phyloP scores from a whole-genome alignment of 2,888 invertebrate species.

The Parelbella ahira region DNA sequence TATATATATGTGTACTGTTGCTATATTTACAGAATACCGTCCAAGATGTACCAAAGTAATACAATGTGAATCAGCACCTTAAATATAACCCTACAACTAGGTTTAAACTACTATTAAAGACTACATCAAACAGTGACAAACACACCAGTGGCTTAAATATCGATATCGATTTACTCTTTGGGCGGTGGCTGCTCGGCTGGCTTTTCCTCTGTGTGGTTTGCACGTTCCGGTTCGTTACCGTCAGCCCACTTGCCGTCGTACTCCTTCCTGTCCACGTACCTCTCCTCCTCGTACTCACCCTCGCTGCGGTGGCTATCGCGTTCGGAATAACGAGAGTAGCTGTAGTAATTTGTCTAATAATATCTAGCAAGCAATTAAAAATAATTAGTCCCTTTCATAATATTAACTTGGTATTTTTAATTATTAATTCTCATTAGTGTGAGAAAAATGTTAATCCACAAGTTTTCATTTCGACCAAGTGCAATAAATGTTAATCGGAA shows the following conservation, averaged over 20 bases:
- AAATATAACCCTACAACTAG: constrained; percentile 22
- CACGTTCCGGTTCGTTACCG: constrained; percentile 72
- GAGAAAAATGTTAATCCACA: no score
- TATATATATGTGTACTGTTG: constrained; percentile 11
- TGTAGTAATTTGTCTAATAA: constrained; percentile 33
- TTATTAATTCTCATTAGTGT: no score
- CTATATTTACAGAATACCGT: constrained; percentile 32
- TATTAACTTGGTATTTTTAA: no score
- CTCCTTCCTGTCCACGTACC: constrained; percentile 82
- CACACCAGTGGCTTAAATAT: constrained; percentile 10
- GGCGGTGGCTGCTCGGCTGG: constrained; percentile 56
- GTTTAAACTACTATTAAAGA: constrained; percentile 15
- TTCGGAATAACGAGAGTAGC: constrained; percentile 71
- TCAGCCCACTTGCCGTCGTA: constrained; percentile 85
- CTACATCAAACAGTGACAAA: constrained; percentile 22
- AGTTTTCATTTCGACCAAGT: no score
- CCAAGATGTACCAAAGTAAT: constrained; percentile 16
- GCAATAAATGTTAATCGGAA: no score
- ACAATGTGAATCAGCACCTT: constrained; percentile 29
- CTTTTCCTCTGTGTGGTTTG: constrained; percentile 53
- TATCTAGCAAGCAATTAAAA: constrained; percentile 17
- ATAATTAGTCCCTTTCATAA: constrained; percentile 9
- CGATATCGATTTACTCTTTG: constrained; percentile 47
- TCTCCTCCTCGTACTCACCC: constrained; percentile 75
- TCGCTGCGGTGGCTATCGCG: constrained; percentile 74